Base-by-base conservation (phyloP, 1,140 invertebrate species). In the Pseudoatta argentina region DNA sequence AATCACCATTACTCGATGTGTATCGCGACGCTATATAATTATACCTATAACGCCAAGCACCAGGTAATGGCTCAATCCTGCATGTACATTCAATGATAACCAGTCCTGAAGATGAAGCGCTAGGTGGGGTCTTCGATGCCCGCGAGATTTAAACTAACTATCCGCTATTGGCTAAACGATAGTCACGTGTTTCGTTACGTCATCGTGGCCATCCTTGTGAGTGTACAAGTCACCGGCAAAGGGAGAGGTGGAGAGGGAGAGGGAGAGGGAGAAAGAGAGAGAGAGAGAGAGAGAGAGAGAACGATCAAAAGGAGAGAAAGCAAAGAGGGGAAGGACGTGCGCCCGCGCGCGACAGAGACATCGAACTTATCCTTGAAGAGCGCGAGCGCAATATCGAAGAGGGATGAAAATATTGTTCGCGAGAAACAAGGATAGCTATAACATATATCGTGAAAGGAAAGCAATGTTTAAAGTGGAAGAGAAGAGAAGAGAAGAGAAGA, bases 1-100 rank as follows among this genome's bases (percentile, higher is more conserved):
- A 95, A 95, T 95, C 94, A 95, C 94, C 93, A 95, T 95, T 95
- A 95, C 94, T 95, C 94, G 95, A 95, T 95, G 94, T 94, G 90
- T 95, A 95, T 95, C 94, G 93, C 93, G 91, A 94, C 87, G 94
- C 94, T 94, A 94, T 94, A 94, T 95, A 95, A 95, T 95, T 95
- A 95, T 94, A 93, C 91, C 93, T 94, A 94, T 95, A 95, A 94
- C 94, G 94, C 92, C 91, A 93, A 94, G 93, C 92, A 94, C 90
- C 93, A 93, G 94, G 94, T 95, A 95, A 95, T 95, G 94, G 94
- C 94, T 95, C 94, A 95, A 95, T 95, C 93, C 92, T 91, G 92
- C 94, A 93, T 93, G 93, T 94, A 93, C 93, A 93, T 91, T 91
- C 89, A 92, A 94, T 91, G 94, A 94, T 94, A 94, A 93, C 92